These are phyloP conservation scores for Antennarius striatus DNA, from an alignment of 2,113 vertebrate species.

Conservation along the genomic window DNA sequence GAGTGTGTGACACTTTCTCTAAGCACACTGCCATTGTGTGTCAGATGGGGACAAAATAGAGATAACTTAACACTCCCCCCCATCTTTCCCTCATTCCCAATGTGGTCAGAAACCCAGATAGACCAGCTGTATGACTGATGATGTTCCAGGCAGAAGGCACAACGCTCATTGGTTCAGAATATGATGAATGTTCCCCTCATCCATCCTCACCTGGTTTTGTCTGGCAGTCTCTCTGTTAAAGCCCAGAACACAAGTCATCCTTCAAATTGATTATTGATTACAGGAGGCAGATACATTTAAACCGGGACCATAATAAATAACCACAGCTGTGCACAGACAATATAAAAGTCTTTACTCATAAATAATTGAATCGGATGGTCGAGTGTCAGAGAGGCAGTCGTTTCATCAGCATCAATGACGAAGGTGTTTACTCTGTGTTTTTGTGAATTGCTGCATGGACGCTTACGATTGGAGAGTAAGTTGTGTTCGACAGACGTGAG, in stretches of 20 bases:
- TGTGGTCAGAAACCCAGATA: slow-evolving; percentile 42
- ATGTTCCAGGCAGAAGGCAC: slow-evolving; percentile 17
- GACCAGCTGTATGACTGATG: slow-evolving; percentile 35
- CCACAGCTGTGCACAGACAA: slow-evolving; percentile 25
- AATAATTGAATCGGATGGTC: slow-evolving; percentile 37
- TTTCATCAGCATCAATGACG: slow-evolving; percentile 1
- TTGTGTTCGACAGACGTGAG: slow-evolving; percentile 2
- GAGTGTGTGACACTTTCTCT: too few relatives aligned
- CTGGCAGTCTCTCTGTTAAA: not conserved
- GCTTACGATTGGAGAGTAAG: not conserved
- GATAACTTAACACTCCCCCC: too few relatives aligned
- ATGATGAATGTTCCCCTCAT: slow-evolving; percentile 35
- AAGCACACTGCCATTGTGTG: too few relatives aligned
- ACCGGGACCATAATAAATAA: slow-evolving; percentile 53
- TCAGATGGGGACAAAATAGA: too few relatives aligned
- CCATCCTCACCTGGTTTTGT: slow-evolving; percentile 37
- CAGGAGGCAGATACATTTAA: slow-evolving; percentile 28
- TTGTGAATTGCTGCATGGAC: not conserved
- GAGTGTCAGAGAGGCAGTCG: slow-evolving; percentile 5
- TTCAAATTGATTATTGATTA: slow-evolving; percentile 33
- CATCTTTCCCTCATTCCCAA: slow-evolving; percentile 9
- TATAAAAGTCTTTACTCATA: slow-evolving; percentile 67
- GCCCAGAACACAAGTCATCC: slow-evolving; percentile 24
- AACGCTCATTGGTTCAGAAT: slow-evolving; percentile 22
- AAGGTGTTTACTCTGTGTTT: slow-evolving; percentile 17